These are phyloP conservation scores for Eriosoma lanigerum DNA, from an alignment of 1,140 invertebrate species.

Conservation along the genomic window DNA sequence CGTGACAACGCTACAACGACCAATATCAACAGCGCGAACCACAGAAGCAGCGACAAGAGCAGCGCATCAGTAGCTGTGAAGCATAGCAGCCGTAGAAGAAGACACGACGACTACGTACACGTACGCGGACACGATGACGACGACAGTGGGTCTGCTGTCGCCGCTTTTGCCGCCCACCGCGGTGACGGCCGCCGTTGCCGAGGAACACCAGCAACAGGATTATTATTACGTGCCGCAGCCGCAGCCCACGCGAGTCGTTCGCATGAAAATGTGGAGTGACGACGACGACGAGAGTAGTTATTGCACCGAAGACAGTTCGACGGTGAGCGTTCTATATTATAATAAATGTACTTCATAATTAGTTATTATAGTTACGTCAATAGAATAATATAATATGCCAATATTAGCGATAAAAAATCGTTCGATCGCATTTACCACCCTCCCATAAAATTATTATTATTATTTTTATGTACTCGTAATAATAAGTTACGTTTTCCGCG, in stretches of 20 bases:
- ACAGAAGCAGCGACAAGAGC: not conserved
- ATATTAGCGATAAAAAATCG: no score
- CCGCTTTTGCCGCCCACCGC: conserved; percentile 14
- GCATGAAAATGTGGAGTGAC: conserved; percentile 48
- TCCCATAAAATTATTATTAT: no score
- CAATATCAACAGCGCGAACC: not conserved
- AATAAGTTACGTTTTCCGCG: no score
- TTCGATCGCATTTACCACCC: no score
- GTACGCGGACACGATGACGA: not conserved
- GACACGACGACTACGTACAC: not conserved
- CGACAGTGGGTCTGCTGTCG: conserved; percentile 19
- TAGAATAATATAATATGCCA: not conserved
- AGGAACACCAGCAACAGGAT: conserved; percentile 35
- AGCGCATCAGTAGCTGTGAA: not conserved
- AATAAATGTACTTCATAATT: no score
- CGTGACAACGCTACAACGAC: not conserved
- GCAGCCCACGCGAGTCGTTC: conserved; percentile 22
- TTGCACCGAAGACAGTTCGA: conserved; percentile 17
- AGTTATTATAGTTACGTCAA: not conserved
- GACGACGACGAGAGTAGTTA: conserved; percentile 37
- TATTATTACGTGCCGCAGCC: conserved; percentile 6
- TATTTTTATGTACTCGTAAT: no score
- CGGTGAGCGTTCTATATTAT: conserved; percentile 2
- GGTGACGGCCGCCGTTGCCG: not conserved
- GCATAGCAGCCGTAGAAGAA: no score